Percentiles rank a stretch among this genome's conserved stretches.
phyloP scores from a whole-genome alignment of 2,113 vertebrate species.

The Cygnus buccinator region DNA sequence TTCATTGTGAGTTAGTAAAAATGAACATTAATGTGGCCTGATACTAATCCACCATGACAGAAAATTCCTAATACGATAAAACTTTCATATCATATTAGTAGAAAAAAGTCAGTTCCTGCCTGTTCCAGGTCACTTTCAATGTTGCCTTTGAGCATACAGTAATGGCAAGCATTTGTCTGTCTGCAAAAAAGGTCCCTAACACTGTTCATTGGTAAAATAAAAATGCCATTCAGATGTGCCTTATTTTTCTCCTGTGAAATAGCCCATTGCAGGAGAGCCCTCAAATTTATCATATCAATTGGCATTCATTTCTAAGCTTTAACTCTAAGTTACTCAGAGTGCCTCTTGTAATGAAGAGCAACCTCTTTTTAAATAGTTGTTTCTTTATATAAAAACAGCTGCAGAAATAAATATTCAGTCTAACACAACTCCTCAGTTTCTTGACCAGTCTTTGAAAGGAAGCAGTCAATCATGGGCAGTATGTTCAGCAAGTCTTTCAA shows the following conservation, averaged over 20 bases:
- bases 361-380: neutral
- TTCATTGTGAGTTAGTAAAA: conserved; percentile 76
- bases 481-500: neutral
- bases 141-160: conserved; percentile 53
- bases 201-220: conserved; percentile 20
- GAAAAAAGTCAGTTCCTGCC: conserved; percentile 70
- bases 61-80: conserved; percentile 80
- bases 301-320: neutral
- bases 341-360: neutral
- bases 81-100: conserved; percentile 78
- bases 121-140: conserved; percentile 72
- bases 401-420: neutral
- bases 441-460: neutral
- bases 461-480: neutral
- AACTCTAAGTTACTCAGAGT: neutral
- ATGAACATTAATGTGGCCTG: conserved; percentile 68
- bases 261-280: neutral
- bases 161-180: conserved; percentile 62
- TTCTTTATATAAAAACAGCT: neutral
- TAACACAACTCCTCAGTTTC: neutral
- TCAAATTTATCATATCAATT: neutral
- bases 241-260: neutral
- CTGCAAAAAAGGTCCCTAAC: conserved; percentile 37
- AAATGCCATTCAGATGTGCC: neutral
- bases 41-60: conserved; percentile 76